Base-by-base conservation (phyloP, 1,140 invertebrate species). In the Ceratosolen fusciceps region DNA sequence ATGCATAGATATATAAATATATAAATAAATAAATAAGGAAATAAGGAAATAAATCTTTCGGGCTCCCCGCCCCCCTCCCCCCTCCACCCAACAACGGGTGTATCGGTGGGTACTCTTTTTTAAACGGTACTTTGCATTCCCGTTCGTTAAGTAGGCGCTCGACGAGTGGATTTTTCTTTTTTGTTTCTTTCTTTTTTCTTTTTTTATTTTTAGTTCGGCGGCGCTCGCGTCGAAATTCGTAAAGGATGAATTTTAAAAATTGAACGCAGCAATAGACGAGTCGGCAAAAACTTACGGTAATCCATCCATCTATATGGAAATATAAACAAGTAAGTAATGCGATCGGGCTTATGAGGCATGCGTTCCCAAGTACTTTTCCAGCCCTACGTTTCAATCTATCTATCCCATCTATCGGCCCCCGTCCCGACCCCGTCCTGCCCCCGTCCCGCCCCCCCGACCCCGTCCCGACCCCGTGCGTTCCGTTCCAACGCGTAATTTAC, bases 281-380 rank as follows among this genome's bases (percentile, higher is more conserved):
- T 5, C 34, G 9, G 39, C 12, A 29, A n/a, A 9, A 75, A 65
- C 26, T 67, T 65, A 75, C 58, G 54, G 54, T 49, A 78, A 72
- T 71, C 67, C 49, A 78, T 78, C 76, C 37, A 72, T 78, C 68
- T 78, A 72, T 78, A 78, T 78, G 68, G 16, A 71, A 78, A 78
- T 78, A 34, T 72, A 78, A 78, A 49, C 68, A 72, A 72, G 76
- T 54, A 67, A 37, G 74, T 78, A 78, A 78, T 72, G 76, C 29
- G 67, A 78, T 72, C 74, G 58, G 14, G 37, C 34, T 71, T 78
- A 78, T 49, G 60, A 62, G 26, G 43, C 29, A 49, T 31, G 56
- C 21, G 49, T 72, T 21, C 26, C 31, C 16, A 12, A 21, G 37
- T 52, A 70, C 65, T 77, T 77, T 77, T 58, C 34, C 5, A 68